Evolutionary conservation across 1,140 invertebrate species (phyloP), one percentile per base, ranked within the genome.

Genomic region (Centruroides vittatus): DNA sequence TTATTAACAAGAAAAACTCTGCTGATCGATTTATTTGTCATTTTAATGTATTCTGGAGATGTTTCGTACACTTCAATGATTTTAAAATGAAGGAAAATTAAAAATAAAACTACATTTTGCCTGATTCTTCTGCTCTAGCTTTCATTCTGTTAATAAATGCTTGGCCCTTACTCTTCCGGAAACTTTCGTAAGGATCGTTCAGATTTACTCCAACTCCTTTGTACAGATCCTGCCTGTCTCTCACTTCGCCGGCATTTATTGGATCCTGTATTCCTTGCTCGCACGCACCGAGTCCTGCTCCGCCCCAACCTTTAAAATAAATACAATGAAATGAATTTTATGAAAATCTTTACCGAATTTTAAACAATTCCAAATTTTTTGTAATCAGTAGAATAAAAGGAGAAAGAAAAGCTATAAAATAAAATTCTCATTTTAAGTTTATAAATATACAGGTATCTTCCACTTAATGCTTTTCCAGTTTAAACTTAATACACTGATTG

Each of bases 141-240:
- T 91, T 91, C 92, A 98, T 97, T 69, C 93, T 80, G 59, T 89
- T 90, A 60, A 96, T 95, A 77, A 96, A 97, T 54, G 91, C 91
- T 69, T 93, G 89, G 55, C 91, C 91, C 77, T 95, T 96, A 72
- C 87, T 94, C 75, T 97, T 97, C 60, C 94, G 81, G 76, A 96
- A 98, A 72, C 90, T 92, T 76, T 98, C 94, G 72, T 94, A 98
- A 0, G 93, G 93, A 79, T 95, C 92, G 70, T 89, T 89, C 60
- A 89, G 82, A 54, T 70, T 67, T n/a, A 77, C 67, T 50, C 93
- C 93, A 36, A 69, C 58, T 10, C 68, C 90, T 80, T 91, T 94
- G 72, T 92, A 96, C 76, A 89, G 85, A 73, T 96, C 92, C 61
- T 83, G 83, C 64, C 83, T 80, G 71, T 96, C 93, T n/a, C 93